Evolutionary conservation across 1,140 invertebrate genomes (phyloP), one percentile per base, ranked within the genome.

Genomic region (Drosophila persimilis): DNA sequence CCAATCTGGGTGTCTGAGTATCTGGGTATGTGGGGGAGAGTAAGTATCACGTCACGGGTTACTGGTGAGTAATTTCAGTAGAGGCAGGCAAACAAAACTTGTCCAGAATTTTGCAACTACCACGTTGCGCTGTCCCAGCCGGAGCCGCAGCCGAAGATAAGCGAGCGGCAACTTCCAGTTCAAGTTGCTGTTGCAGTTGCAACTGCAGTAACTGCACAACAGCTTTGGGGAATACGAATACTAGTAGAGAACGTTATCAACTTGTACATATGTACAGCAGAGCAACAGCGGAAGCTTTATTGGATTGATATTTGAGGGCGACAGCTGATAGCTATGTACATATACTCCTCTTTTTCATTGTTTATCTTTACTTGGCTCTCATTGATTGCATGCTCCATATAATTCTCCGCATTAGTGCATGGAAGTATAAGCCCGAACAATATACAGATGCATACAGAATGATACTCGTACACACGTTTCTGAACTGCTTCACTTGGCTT

Each of bases 211-310:
- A 31, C 31, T 31, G 24, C 43, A 15, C 44, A 41, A 17, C 24
- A 56, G 9, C 11, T 39, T 13, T 39, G 11, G 11, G 11, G 35
- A 39, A 11, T 11, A 35, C 3, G 3, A 35, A 35, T 35, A 35
- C 31, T 9, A 11, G 9, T 45, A 22, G 48, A 62, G 20, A 46
- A 15, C 53, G 35, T 65, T 86, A 84, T 84, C 80, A 77, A 39
- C 2, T n/a, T 9, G 13, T 15, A 35, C 9, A 11, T 35, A 29
- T 35, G 35, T 39, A 39, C 13, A 15, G 31, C 26, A 46, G 13
- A 5, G 39, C 22, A 15, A 5, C 11, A 43, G 63, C 73, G 81
- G 77, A 84, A 84, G 71, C 48, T 35, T 58, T 45, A 39, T 41
- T 59, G 17, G 17, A 15, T 1, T 9, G 31, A 55, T 17, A 56